Evolutionary conservation across 1,140 invertebrate species (phyloP).

Genomic region (Procambarus clarkii): DNA sequence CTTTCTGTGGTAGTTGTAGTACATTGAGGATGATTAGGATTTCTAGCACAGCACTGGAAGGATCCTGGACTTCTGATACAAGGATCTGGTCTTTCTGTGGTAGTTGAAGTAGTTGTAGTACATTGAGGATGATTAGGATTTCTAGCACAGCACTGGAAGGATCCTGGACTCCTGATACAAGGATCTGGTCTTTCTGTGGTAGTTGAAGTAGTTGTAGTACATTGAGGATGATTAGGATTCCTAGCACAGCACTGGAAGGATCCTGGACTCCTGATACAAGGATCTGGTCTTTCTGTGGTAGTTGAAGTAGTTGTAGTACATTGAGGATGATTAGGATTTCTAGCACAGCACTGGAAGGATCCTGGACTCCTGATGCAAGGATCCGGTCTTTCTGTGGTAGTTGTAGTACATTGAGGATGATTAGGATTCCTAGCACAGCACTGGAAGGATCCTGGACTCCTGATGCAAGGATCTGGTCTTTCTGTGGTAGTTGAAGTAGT

Average conservation of each 20-base stretch:
- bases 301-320: slow-evolving; percentile 9
- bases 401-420: slow-evolving; percentile 32
- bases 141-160: slow-evolving; percentile 44
- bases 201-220: neutral
- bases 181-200: slow-evolving; percentile 1
- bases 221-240: slow-evolving; percentile 13
- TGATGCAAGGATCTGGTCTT: slow-evolving; percentile 34
- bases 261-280: slow-evolving; percentile 29
- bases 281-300: slow-evolving; percentile 36
- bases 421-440: slow-evolving; percentile 36
- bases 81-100: slow-evolving; percentile 23
- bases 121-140: slow-evolving; percentile 44
- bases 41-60: slow-evolving; percentile 49
- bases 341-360: slow-evolving; percentile 48
- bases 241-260: slow-evolving; percentile 20
- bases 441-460: slow-evolving; percentile 13
- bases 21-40: slow-evolving; percentile 41
- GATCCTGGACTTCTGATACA: slow-evolving; percentile 51
- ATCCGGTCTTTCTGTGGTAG: slow-evolving; percentile 14
- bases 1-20: slow-evolving; percentile 11
- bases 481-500: slow-evolving; percentile 21
- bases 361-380: slow-evolving; percentile 37
- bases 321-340: slow-evolving; percentile 45
- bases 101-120: slow-evolving; percentile 36
- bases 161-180: slow-evolving; percentile 38